A percentile compares a stretch with the other conserved stretches of the same genome.
These are phyloP conservation scores for Telenomus remus DNA, from an alignment of 1,140 invertebrate genomes.

Conservation along the genomic window DNA sequence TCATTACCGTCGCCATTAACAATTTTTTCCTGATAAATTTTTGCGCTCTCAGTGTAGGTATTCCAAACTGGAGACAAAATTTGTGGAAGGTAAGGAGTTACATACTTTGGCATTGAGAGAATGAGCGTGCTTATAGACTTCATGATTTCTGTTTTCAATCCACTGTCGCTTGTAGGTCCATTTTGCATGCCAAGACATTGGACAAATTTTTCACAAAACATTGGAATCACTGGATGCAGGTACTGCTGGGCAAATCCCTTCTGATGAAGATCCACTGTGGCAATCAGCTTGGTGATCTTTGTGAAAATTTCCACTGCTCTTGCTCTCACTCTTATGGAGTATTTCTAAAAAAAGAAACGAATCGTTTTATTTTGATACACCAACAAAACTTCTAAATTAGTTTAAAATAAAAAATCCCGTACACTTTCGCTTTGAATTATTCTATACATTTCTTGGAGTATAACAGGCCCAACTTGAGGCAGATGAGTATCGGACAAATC, in stretches of 20 bases:
- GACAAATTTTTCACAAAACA: constrained; percentile 84
- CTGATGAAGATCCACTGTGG: constrained; percentile 77
- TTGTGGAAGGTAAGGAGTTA: constrained; percentile 79
- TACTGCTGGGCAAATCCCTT: constrained; percentile 78
- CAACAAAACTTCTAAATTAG: neutral
- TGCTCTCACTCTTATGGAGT: constrained; percentile 78
- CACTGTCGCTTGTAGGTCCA: constrained; percentile 79
- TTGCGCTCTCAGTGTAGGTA: constrained; percentile 82
- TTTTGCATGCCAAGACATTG: constrained; percentile 79
- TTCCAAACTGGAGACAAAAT: constrained; percentile 84
- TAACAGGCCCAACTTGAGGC: constrained; percentile 82
- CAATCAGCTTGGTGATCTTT: constrained; percentile 78
- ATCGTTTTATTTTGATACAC: neutral
- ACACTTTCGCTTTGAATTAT: constrained; percentile 83
- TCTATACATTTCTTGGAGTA: constrained; percentile 85
- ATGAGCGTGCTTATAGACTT: constrained; percentile 82
- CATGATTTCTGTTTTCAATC: constrained; percentile 84
- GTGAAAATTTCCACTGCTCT: constrained; percentile 83
- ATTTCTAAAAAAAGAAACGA: constrained; percentile 74
- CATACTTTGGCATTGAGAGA: constrained; percentile 80
- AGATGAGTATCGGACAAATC: constrained; percentile 84
- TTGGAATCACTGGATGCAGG: constrained; percentile 81
- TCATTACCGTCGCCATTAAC: constrained; percentile 78
- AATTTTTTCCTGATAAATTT: constrained; percentile 79
- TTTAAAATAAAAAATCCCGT: constrained; percentile 21